These are phyloP conservation scores for Ictalurus furcatus DNA, from an alignment of 2,113 vertebrate species.

Conservation along the genomic window DNA sequence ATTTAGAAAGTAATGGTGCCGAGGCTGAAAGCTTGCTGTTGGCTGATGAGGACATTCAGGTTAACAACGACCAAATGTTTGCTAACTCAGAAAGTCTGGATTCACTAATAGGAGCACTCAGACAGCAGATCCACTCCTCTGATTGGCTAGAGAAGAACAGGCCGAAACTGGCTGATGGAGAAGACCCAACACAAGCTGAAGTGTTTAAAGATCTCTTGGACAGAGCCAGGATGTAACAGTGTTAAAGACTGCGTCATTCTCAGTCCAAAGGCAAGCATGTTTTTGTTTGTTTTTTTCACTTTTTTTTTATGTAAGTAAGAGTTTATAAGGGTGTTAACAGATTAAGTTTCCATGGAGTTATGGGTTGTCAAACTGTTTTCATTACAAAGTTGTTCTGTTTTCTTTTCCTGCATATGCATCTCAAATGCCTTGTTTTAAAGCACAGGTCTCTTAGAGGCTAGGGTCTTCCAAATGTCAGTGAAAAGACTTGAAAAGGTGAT, in stretches of 20 bases:
- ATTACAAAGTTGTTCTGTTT: background rate
- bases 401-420: background rate
- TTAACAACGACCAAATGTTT: conserved; percentile 67
- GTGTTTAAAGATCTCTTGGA: conserved; percentile 81
- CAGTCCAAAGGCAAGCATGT: background rate
- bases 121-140: conserved; percentile 78
- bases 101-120: conserved; percentile 76
- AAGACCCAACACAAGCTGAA: conserved; percentile 81
- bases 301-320: background rate
- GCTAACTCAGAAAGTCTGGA: conserved; percentile 66
- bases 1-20: conserved; percentile 63
- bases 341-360: background rate
- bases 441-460: background rate
- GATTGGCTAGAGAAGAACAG: conserved; percentile 84
- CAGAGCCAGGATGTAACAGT: conserved; percentile 72
- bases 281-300: background rate
- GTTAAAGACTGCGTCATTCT: background rate
- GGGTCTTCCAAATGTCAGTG: background rate
- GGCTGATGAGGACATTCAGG: conserved; percentile 69
- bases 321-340: background rate
- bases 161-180: conserved; percentile 77
- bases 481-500: background rate
- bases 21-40: conserved; percentile 50
- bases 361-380: background rate
- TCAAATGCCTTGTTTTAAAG: background rate